A percentile compares a stretch with the other conserved stretches of the same genome.
Evolutionary conservation across 2,797 vertebrate genomes (phyloP).

Genomic region (Darevskia nairensis): DNA sequence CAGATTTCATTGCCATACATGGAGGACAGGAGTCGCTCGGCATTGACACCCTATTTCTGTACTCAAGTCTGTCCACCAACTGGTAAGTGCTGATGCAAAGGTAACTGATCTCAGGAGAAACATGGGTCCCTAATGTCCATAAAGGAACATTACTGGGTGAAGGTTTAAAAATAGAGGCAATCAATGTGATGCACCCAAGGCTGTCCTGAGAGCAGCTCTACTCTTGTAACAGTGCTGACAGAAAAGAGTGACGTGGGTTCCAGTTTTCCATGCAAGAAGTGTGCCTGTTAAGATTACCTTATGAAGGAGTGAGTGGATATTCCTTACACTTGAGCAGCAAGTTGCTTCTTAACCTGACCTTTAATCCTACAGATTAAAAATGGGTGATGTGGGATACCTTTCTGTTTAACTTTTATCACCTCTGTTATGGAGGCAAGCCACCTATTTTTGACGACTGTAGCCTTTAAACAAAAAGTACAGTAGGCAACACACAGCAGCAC

Average conservation of each 20-base stretch:
- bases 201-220: constrained; percentile 46
- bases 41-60: constrained; percentile 66
- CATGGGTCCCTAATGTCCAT: constrained; percentile 45
- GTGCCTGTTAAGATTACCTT: background rate
- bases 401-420: background rate
- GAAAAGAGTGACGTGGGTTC: constrained; percentile 18
- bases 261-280: constrained; percentile 18
- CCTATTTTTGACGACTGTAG: background rate
- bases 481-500: background rate
- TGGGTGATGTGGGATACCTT: background rate
- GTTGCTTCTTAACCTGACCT: background rate
- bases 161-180: constrained; percentile 67
- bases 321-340: background rate
- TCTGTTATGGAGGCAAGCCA: background rate
- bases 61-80: constrained; percentile 63
- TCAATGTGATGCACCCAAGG: constrained; percentile 35
- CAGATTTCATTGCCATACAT: constrained; percentile 63
- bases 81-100: constrained; percentile 72
- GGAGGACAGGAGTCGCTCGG: constrained; percentile 59
- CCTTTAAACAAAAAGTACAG: background rate
- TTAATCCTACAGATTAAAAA: background rate
- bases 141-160: constrained; percentile 50
- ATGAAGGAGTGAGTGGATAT: background rate
- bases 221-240: constrained; percentile 45
- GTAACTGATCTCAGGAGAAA: constrained; percentile 70